Conservation (phyloP, 2,888 invertebrate genomes). For the Hypselothyrea guttata region DNA sequence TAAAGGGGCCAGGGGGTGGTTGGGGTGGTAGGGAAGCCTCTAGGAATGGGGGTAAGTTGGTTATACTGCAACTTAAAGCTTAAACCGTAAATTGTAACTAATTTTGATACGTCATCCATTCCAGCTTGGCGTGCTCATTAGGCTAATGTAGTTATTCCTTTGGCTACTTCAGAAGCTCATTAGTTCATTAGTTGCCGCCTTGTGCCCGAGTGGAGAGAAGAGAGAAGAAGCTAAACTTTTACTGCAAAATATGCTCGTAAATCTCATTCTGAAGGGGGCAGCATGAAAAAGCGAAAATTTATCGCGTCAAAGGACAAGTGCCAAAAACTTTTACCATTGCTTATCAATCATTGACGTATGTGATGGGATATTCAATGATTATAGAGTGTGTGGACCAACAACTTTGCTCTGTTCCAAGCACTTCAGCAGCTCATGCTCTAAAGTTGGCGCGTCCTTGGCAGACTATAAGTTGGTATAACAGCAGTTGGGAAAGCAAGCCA, state of each 20-base stretch:
- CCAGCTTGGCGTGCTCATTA: slow-evolving; percentile 62
- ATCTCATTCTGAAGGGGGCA: slow-evolving; percentile 54
- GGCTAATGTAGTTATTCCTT: slow-evolving; percentile 57
- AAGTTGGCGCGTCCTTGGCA: slow-evolving; percentile 18
- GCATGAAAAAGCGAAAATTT: slow-evolving; percentile 64
- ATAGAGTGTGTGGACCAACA: not conserved
- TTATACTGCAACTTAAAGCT: slow-evolving; percentile 50
- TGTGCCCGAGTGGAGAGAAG: slow-evolving; percentile 27
- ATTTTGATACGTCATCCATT: slow-evolving; percentile 53
- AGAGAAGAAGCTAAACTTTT: slow-evolving; percentile 44
- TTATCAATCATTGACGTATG: slow-evolving; percentile 70
- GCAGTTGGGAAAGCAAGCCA: slow-evolving; percentile 1
- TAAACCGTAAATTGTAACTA: slow-evolving; percentile 46
- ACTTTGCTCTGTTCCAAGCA: too few relatives aligned
- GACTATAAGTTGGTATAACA: slow-evolving; percentile 20
- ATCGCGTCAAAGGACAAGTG: slow-evolving; percentile 69
- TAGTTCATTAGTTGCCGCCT: slow-evolving; percentile 61
- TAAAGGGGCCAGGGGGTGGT: slow-evolving; percentile 16
- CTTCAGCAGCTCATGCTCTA: slow-evolving; percentile 19
- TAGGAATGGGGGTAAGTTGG: not conserved
- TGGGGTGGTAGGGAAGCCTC: too few relatives aligned
- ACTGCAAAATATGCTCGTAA: slow-evolving; percentile 72
- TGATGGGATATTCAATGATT: slow-evolving; percentile 15
- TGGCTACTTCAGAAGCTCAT: slow-evolving; percentile 56
- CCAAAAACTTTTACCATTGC: slow-evolving; percentile 61